These are phyloP conservation scores for Lasioglossum lativentre DNA, from an alignment of 2,888 invertebrate genomes.

Conservation along the genomic window DNA sequence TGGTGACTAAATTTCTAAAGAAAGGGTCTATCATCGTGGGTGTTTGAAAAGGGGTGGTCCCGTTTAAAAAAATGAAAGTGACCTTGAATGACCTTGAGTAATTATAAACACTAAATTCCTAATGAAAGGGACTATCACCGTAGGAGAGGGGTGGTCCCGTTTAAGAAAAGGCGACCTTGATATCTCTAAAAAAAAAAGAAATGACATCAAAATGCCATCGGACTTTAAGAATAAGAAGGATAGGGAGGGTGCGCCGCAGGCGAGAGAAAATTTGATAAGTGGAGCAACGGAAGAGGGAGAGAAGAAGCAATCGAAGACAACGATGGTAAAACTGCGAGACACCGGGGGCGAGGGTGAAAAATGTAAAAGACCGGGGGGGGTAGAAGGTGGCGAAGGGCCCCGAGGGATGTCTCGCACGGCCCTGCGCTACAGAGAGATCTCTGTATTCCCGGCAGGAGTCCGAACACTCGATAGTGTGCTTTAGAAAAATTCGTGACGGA, in stretches of 20 bases:
- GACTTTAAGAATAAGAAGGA: neutral
- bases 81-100: no score
- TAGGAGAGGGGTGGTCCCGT: no score
- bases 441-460: constrained; percentile 82
- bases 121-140: no score
- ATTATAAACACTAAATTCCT: no score
- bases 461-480: constrained; percentile 84
- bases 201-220: neutral
- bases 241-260: neutral
- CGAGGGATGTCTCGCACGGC: constrained; percentile 58
- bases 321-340: neutral
- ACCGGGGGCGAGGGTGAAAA: constrained; percentile 10
- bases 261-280: neutral
- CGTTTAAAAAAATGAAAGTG: no score
- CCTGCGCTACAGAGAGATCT: constrained; percentile 68
- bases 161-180: no score
- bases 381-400: constrained; percentile 25
- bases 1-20: no score
- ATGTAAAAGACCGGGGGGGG: neutral
- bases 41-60: no score
- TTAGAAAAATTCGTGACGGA: constrained; percentile 79
- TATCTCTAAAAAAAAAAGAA: no score
- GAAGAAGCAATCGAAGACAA: neutral
- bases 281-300: neutral
- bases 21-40: no score